Evolutionary conservation across 1,140 invertebrate species (phyloP).

Genomic region (Mya arenaria): DNA sequence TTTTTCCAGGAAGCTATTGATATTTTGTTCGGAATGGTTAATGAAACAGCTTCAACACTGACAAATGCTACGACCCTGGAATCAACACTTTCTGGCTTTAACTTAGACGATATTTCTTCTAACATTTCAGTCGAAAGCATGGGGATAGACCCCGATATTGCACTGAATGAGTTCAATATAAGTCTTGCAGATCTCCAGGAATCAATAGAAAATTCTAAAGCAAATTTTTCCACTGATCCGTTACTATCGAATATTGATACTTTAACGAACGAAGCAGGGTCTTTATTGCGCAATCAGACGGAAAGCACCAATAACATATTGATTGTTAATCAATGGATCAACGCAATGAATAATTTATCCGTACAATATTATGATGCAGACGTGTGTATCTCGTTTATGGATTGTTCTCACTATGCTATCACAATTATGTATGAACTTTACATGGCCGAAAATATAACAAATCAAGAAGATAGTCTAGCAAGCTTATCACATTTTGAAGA

Average conservation of each 20-base stretch:
- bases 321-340: constrained; percentile 13
- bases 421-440: constrained; percentile 8
- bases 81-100: background rate
- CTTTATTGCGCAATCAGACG: background rate
- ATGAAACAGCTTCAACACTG: background rate
- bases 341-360: constrained; percentile 15
- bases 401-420: constrained; percentile 25
- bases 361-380: constrained; percentile 3
- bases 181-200: background rate
- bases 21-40: background rate
- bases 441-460: background rate
- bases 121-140: background rate
- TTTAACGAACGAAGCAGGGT: background rate
- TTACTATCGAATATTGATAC: background rate
- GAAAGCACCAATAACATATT: background rate
- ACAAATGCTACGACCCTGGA: background rate
- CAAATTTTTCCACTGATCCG: background rate
- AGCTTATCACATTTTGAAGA: constrained; percentile 8
- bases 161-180: constrained; percentile 10
- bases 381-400: constrained; percentile 1
- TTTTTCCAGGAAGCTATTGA: constrained; percentile 26
- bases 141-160: background rate
- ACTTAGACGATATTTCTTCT: background rate
- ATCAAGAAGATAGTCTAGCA: background rate
- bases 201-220: constrained; percentile 2